Conservation (phyloP, 2,113 vertebrate genomes). For the Empidonax alnorum region DNA sequence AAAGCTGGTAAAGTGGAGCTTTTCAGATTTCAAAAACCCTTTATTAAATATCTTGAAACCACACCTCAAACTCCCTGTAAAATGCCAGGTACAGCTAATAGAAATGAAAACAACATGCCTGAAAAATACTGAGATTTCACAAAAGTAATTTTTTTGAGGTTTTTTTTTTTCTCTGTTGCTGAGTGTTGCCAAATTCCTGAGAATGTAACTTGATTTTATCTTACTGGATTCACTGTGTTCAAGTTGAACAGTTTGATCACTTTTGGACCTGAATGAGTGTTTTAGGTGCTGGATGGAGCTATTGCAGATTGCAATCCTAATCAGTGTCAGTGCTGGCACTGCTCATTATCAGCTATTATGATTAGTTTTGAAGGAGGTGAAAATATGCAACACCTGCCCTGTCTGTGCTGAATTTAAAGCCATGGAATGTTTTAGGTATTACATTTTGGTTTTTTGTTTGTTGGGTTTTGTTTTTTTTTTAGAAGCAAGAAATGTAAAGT, state of each 20-base stretch:
- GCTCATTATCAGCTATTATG: neutral
- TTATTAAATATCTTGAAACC: neutral
- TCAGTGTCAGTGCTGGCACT: neutral
- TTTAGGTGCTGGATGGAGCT: neutral
- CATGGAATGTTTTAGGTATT: neutral
- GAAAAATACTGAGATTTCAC: neutral
- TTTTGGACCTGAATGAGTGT: neutral
- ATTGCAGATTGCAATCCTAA: neutral
- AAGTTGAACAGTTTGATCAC: neutral
- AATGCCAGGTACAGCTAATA: neutral
- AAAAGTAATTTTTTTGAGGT: neutral
- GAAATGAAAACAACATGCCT: neutral
- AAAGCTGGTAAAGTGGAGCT: neutral
- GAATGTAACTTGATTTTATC: neutral
- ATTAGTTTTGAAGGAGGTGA: neutral
- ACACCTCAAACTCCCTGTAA: neutral
- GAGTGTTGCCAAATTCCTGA: neutral
- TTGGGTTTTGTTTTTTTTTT: neutral
- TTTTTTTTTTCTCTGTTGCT: fast-evolving
- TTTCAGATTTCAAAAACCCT: neutral
- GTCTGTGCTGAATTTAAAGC: neutral
- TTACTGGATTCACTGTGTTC: neutral
- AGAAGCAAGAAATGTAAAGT: neutral
- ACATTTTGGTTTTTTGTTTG: no score
- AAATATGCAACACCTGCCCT: neutral